These are phyloP conservation scores for Macropus fuliginosus DNA, from an alignment of 2,797 vertebrate species.

Conservation along the genomic window DNA sequence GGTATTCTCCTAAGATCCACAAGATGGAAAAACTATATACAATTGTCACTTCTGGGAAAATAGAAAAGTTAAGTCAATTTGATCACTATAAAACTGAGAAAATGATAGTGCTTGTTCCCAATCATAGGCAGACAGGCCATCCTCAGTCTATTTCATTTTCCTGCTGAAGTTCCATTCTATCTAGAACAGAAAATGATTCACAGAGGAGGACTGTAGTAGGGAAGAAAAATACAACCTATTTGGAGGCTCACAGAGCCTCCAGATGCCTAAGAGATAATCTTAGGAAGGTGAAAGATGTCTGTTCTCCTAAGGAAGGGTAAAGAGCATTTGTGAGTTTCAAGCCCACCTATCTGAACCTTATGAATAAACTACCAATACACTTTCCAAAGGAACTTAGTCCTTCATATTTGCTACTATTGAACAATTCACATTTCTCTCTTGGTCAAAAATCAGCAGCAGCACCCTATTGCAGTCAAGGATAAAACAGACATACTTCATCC, in stretches of 20 bases:
- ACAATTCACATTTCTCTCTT: neutral
- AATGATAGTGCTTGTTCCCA: slow-evolving; percentile 33
- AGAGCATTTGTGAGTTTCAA: neutral
- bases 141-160: slow-evolving; percentile 61
- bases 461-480: neutral
- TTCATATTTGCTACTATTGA: neutral
- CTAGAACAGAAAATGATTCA: slow-evolving; percentile 44
- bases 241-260: slow-evolving; percentile 50
- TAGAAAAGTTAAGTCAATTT: slow-evolving; percentile 55
- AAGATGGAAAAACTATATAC: neutral
- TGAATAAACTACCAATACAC: neutral
- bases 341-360: neutral
- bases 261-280: slow-evolving; percentile 57
- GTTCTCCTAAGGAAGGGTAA: neutral
- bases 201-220: slow-evolving; percentile 43
- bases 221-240: slow-evolving; percentile 61
- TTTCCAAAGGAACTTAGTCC: neutral
- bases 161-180: slow-evolving; percentile 62
- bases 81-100: slow-evolving; percentile 44
- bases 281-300: slow-evolving; percentile 9
- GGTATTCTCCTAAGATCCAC: neutral
- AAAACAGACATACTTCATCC: neutral
- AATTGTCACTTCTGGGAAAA: slow-evolving; percentile 27
- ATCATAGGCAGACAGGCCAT: slow-evolving; percentile 57
- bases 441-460: neutral